Evolutionary conservation across 2,888 invertebrate species (phyloP).

Genomic region (Cloeon dipterum): DNA sequence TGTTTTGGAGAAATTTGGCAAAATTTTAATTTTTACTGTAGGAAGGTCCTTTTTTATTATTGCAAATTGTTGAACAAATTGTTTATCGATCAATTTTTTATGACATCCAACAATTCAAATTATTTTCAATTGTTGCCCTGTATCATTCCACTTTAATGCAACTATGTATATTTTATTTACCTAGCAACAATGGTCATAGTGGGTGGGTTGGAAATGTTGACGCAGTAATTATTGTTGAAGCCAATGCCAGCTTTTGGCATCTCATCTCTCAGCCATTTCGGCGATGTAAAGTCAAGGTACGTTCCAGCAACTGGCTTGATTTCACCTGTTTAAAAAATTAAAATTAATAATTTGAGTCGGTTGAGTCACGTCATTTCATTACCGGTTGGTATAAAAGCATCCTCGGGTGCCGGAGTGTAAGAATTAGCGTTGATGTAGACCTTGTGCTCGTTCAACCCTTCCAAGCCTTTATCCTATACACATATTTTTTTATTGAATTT

Average conservation of each 20-base stretch:
- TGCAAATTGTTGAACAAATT: too few relatives aligned
- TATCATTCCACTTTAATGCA: neutral
- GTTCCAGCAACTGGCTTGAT: conserved; percentile 44
- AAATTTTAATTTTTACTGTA: too few relatives aligned
- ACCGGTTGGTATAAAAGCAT: conserved; percentile 53
- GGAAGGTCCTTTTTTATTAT: too few relatives aligned
- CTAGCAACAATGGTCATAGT: conserved; percentile 35
- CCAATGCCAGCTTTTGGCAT: conserved; percentile 33
- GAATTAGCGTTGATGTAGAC: conserved; percentile 52
- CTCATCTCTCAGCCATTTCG: conserved; percentile 30
- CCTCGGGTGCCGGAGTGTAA: conserved; percentile 46
- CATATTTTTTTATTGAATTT: too few relatives aligned
- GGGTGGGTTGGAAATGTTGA: conserved; percentile 20
- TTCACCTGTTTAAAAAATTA: conserved; percentile 32
- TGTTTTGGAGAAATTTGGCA: too few relatives aligned
- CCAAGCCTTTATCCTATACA: conserved; percentile 32
- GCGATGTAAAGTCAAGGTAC: conserved; percentile 43
- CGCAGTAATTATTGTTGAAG: conserved; percentile 64
- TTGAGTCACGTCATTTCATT: too few relatives aligned
- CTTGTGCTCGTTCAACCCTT: conserved; percentile 40
- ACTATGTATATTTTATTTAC: conserved; percentile 16
- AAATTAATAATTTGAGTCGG: too few relatives aligned
- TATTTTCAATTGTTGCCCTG: too few relatives aligned
- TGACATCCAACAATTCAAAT: too few relatives aligned
- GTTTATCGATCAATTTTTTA: too few relatives aligned